Base-by-base conservation (phyloP, 2,888 invertebrate genomes). In the Melieria omissa region DNA sequence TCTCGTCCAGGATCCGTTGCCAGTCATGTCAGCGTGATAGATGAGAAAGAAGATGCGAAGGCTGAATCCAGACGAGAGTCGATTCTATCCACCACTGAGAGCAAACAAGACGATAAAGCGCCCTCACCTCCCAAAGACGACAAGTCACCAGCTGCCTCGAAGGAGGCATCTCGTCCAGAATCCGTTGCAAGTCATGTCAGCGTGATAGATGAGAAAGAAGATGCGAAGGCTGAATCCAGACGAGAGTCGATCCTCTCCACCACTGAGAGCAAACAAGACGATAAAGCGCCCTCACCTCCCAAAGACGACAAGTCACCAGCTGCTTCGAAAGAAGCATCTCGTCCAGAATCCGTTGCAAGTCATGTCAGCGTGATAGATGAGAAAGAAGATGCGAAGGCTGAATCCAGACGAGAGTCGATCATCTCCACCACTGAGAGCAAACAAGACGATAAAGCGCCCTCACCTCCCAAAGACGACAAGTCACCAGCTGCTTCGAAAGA, bases 301-400 rank as follows among this genome's bases (percentile, higher is more conserved):
- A 76, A 76, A 14, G 76, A 76, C 14, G 47, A 58, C 81, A 85
- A 0, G 75, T 68, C 3, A 29, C 29, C 29, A 29, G 29, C 1
- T 2, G 29, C 29, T 29, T 29, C 29, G 2, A 29, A 2, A 3
- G 29, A 29, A 3, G 45, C 52, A 57, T 67, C 49, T 10, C 66
- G 73, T n/a, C 70, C 72, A 44, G 74, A 74, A 62, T 74, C 75
- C 5, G 64, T 52, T 16, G 66, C 72, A 8, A 72, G 70, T 55
- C 68, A 54, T 8, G n/a, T 14, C 2, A 46, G 44, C n/a, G 58
- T 14, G 3, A 46, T 42, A n/a, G 63, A 65, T n/a, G 46, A 46
- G 73, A 29, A 29, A 29, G 29, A 29, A 2, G 29, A 29, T 29
- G 29, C 65, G 5, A 72, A 62, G 29, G n/a, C 41, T 14, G 54